phyloP scores from a whole-genome alignment of 2,113 vertebrate species.

The Gila orcuttii region DNA sequence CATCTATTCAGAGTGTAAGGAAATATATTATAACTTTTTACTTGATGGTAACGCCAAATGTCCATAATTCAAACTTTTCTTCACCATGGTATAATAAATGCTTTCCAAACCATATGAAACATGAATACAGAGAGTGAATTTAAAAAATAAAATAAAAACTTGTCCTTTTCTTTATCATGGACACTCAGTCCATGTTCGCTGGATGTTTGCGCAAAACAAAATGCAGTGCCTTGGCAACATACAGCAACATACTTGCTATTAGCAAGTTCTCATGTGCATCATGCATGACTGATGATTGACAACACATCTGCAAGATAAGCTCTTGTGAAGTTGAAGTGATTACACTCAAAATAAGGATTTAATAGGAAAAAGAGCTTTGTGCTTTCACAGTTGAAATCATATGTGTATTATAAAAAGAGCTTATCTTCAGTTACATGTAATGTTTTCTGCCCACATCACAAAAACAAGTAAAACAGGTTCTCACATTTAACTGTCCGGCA shows the following conservation, averaged over 20 bases:
- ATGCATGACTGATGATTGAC: background rate
- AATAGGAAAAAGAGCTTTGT: background rate
- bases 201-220: background rate
- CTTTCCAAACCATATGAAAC: background rate
- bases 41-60: background rate
- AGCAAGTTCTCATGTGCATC: background rate
- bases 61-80: background rate
- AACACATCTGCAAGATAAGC: background rate
- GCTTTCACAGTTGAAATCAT: background rate
- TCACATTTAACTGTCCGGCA: background rate
- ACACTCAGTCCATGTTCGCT: background rate
- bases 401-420: background rate
- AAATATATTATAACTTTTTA: background rate
- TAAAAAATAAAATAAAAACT: no score
- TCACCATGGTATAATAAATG: background rate
- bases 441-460: background rate
- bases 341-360: background rate
- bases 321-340: background rate
- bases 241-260: background rate
- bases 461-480: conserved; percentile 9
- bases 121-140: background rate
- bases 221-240: background rate
- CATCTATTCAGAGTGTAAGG: background rate
- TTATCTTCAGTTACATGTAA: conserved; percentile 27
- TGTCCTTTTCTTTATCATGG: background rate